A percentile compares a stretch with the other conserved stretches of the same genome.
Conservation (phyloP, 2,797 vertebrate species). For the Ctenosaura bakeri region DNA sequence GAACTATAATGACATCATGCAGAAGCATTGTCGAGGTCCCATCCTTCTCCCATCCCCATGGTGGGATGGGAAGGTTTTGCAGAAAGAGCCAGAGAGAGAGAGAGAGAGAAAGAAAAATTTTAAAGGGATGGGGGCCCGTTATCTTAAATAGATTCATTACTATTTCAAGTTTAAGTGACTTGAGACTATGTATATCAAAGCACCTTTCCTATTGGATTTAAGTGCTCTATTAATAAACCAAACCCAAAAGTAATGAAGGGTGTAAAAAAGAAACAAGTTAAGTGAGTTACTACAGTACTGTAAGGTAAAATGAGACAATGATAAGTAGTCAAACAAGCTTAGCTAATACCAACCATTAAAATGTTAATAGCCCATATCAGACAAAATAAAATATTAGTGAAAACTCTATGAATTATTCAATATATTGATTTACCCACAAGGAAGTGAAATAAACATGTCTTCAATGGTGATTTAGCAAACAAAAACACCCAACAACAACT, state of each 20-base stretch:
- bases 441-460: constrained; percentile 60
- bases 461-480: constrained; percentile 30
- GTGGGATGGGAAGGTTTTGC: too few species aligned
- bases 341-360: constrained; percentile 48
- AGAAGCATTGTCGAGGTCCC: too few species aligned
- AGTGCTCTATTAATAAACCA: background rate
- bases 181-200: background rate
- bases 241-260: constrained; percentile 24
- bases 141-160: background rate
- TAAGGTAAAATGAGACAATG: constrained; percentile 39
- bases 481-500: background rate
- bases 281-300: constrained; percentile 31
- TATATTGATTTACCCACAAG: constrained; percentile 56
- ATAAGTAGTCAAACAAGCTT: constrained; percentile 31
- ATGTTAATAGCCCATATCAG: constrained; percentile 46
- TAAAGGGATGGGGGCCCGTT: too few species aligned
- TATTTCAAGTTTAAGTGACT: background rate
- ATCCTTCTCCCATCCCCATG: too few species aligned
- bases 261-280: background rate
- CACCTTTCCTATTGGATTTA: constrained; percentile 10
- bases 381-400: constrained; percentile 45
- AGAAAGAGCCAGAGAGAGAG: too few species aligned
- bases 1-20: too few species aligned
- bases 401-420: constrained; percentile 62
- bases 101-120: rapidly evolving